Evolutionary conservation across 2,797 vertebrate genomes (phyloP).

Genomic region (Argyrosomus regius): DNA sequence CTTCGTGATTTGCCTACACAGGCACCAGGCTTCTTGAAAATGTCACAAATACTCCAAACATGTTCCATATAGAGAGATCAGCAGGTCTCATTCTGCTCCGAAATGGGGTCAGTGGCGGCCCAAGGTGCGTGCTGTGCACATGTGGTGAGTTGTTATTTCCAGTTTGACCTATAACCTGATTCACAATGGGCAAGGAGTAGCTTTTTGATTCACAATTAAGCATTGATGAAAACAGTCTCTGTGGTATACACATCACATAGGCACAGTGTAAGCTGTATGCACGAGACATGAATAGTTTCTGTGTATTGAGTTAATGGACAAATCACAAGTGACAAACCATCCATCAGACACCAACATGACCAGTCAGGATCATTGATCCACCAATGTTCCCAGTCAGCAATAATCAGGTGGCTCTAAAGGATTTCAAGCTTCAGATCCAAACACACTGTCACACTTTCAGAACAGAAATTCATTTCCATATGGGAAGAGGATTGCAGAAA

Average conservation of each 20-base stretch:
- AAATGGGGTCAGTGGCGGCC: conserved; percentile 27
- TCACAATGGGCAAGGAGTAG: conserved; percentile 5
- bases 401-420: conserved; percentile 63
- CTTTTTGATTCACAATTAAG: conserved; percentile 41
- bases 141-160: conserved; percentile 41
- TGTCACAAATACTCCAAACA: conserved; percentile 59
- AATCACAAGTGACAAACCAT: conserved; percentile 64
- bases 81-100: conserved; percentile 32
- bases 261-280: background rate
- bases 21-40: conserved; percentile 47
- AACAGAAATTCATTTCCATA: conserved; percentile 70
- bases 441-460: conserved; percentile 28
- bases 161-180: conserved; percentile 37
- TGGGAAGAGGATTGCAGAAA: conserved; percentile 26
- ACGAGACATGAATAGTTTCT: conserved; percentile 5
- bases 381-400: conserved; percentile 70
- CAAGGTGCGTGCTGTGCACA: conserved; percentile 16
- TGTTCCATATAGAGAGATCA: conserved; percentile 40
- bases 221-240: background rate
- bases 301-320: conserved; percentile 49
- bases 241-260: background rate
- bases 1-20: conserved; percentile 20
- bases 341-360: conserved; percentile 56
- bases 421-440: conserved; percentile 48
- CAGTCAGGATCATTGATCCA: conserved; percentile 68